Conservation (phyloP, 2,888 invertebrate genomes). For the Chrysopilus asiliformis region DNA sequence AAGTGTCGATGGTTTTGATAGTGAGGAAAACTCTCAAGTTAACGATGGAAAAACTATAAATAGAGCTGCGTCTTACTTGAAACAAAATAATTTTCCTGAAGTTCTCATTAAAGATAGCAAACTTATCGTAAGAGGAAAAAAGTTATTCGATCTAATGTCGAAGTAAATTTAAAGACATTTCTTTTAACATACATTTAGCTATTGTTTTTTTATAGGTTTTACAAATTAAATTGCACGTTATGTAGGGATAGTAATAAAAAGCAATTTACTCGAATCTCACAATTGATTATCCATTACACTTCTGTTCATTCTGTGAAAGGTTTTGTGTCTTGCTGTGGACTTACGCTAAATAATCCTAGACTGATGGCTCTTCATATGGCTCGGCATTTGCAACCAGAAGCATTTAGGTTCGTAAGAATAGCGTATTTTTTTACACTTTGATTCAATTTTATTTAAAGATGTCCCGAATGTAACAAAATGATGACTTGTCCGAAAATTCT, state of each 20-base stretch:
- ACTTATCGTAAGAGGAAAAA: conserved; percentile 13
- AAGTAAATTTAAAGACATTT: conserved; percentile 7
- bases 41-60: no score
- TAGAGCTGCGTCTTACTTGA: no score
- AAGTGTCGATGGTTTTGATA: no score
- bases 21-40: no score
- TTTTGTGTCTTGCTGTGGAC: conserved; percentile 17
- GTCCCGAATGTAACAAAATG: conserved; percentile 16
- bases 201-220: conserved; percentile 10
- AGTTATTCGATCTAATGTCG: conserved; percentile 13
- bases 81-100: conserved; percentile 15
- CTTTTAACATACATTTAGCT: background rate
- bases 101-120: conserved; percentile 14
- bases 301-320: conserved; percentile 15
- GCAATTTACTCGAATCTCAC: conserved; percentile 8
- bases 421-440: background rate
- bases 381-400: conserved; percentile 17
- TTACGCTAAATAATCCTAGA: conserved; percentile 13
- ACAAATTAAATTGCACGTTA: conserved; percentile 14
- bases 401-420: conserved; percentile 13
- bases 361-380: conserved; percentile 18
- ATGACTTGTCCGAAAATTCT: conserved; percentile 17
- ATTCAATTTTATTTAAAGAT: conserved; percentile 7
- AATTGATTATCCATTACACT: conserved; percentile 15
- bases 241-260: conserved; percentile 9